Conservation (phyloP, 2,888 invertebrate species). For the Ethmia dodecea region DNA sequence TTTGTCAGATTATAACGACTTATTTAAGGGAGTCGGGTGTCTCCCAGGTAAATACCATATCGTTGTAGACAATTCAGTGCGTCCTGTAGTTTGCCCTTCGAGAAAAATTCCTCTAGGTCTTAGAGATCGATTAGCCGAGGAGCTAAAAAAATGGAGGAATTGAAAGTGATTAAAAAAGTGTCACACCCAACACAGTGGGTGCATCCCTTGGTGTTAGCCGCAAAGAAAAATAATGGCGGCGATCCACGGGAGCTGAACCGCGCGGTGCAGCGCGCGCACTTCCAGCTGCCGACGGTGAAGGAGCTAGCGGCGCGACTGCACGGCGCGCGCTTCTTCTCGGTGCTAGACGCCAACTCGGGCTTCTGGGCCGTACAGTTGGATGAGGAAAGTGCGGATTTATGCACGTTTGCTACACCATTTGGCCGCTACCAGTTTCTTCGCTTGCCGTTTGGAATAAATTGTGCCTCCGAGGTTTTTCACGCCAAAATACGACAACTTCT, state of each 20-base stretch:
- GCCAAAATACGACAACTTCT: constrained; percentile 10
- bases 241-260: constrained; percentile 9
- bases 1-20: no score
- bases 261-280: constrained; percentile 11
- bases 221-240: constrained; percentile 4
- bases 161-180: constrained; percentile 12
- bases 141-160: constrained; percentile 7
- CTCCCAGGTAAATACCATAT: constrained; percentile 1
- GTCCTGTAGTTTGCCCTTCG: constrained; percentile 3
- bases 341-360: constrained; percentile 12
- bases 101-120: constrained; percentile 10
- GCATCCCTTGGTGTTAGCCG: constrained; percentile 3
- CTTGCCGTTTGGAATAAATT: constrained; percentile 11
- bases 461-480: constrained; percentile 11
- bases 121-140: constrained; percentile 6
- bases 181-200: constrained; percentile 8
- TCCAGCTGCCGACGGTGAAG: constrained; percentile 10
- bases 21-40: no score
- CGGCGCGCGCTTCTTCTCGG: constrained; percentile 10
- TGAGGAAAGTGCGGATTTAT: constrained; percentile 9
- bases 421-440: constrained; percentile 11
- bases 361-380: constrained; percentile 15
- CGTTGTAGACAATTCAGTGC: constrained; percentile 3
- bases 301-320: constrained; percentile 10
- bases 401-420: constrained; percentile 11